Evolutionary conservation across 2,888 invertebrate species (phyloP).

Genomic region (Nectonema munidae): DNA sequence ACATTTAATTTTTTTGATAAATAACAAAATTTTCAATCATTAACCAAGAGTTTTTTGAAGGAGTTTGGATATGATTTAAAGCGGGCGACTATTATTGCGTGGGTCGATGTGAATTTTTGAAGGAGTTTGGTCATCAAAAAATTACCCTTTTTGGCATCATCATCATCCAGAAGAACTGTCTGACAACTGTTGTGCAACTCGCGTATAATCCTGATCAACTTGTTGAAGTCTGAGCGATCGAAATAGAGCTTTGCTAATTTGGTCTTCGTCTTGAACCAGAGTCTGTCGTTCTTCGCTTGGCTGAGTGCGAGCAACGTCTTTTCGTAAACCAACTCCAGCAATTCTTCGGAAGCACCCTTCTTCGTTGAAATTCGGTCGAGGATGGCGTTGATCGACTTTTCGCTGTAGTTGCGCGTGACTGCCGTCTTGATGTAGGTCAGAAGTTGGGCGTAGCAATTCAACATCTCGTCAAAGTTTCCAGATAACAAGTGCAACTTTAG

Average conservation of each 20-base stretch:
- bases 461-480: slow-evolving; percentile 75
- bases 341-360: slow-evolving; percentile 35
- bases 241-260: slow-evolving; percentile 91
- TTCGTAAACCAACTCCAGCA: slow-evolving; percentile 88
- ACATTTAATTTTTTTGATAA: no score
- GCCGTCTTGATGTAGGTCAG: slow-evolving; percentile 94
- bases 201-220: slow-evolving; percentile 73
- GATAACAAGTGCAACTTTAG: slow-evolving; percentile 93
- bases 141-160: slow-evolving; percentile 55
- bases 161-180: slow-evolving; percentile 28
- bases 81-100: no score
- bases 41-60: no score
- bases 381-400: slow-evolving; percentile 95
- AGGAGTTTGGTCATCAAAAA: no score
- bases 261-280: slow-evolving; percentile 99
- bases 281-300: slow-evolving; percentile 86
- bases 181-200: slow-evolving; percentile 86
- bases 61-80: no score
- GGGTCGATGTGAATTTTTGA: no score
- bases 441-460: slow-evolving; percentile 66
- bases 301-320: slow-evolving; percentile 29
- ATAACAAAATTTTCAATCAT: no score
- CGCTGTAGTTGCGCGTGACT: slow-evolving; percentile 90
- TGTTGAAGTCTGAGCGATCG: slow-evolving; percentile 65
- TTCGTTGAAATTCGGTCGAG: slow-evolving; percentile 95